Percentiles rank a stretch among this genome's conserved stretches.
phyloP scores from a whole-genome alignment of 2,797 vertebrate species.

The Pogonophryne albipinna region DNA sequence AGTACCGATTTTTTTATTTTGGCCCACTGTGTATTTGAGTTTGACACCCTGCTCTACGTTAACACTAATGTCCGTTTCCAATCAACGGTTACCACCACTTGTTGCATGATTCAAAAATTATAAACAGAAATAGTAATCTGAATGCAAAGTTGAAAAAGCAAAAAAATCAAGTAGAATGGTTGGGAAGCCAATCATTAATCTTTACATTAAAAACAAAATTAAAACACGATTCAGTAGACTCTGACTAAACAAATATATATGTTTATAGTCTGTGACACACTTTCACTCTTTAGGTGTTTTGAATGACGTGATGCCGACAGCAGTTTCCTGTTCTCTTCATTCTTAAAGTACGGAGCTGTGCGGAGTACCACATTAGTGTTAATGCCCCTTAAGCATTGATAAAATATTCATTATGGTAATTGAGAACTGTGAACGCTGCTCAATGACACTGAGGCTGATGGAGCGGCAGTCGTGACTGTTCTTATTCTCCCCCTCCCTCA shows the following conservation, averaged over 20 bases:
- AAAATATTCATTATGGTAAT: constrained; percentile 72
- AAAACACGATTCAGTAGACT: background rate
- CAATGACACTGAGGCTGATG: constrained; percentile 59
- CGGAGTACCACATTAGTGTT: constrained; percentile 48
- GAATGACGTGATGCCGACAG: constrained; percentile 36
- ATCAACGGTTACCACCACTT: background rate
- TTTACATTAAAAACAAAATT: background rate
- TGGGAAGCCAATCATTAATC: background rate
- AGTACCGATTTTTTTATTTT: no score
- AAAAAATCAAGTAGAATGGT: background rate
- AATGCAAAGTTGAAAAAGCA: background rate
- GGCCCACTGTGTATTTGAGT: no score
- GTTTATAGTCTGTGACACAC: background rate
- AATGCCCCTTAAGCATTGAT: constrained; percentile 61
- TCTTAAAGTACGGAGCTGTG: constrained; percentile 32
- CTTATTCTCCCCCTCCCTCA: constrained; percentile 4
- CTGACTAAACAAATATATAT: background rate
- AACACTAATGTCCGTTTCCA: background rate
- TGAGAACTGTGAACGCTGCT: constrained; percentile 58
- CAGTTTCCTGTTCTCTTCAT: constrained; percentile 32
- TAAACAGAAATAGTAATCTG: constrained; percentile 18
- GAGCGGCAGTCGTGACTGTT: constrained; percentile 66
- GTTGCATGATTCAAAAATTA: background rate
- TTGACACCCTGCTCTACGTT: no score
- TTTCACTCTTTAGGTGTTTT: constrained; percentile 8